phyloP scores from a whole-genome alignment of 2,113 vertebrate species.

The Glaucidium brasilianum region DNA sequence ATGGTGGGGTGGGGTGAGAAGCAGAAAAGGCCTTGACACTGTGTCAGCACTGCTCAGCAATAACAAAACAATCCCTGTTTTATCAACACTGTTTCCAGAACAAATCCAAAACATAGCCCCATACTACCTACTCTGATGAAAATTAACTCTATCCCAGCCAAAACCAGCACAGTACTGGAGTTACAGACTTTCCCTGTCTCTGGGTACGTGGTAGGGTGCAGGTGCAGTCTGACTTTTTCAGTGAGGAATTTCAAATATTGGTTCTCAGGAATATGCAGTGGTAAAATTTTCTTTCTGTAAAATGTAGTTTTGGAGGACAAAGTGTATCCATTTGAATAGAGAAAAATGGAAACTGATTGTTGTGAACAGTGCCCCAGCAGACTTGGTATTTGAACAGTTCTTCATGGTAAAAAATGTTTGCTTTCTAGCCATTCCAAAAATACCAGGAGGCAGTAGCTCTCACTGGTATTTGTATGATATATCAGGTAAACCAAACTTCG shows the following conservation, averaged over 20 bases:
- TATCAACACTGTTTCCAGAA: background rate
- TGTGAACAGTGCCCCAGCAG: background rate
- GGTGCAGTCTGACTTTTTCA: background rate
- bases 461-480: background rate
- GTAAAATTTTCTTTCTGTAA: background rate
- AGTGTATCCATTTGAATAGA: background rate
- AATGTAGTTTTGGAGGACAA: background rate
- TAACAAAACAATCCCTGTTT: background rate
- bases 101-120: background rate
- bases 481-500: background rate
- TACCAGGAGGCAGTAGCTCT: background rate
- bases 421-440: background rate
- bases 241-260: background rate
- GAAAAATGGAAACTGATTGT: background rate
- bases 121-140: background rate
- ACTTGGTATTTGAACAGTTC: background rate
- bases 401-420: background rate
- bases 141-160: background rate
- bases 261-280: background rate
- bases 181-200: background rate
- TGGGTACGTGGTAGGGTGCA: background rate
- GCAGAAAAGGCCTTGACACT: background rate
- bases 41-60: background rate
- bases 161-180: background rate
- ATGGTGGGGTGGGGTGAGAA: background rate